phyloP scores from a whole-genome alignment of 2,797 vertebrate genomes.

The Melanotaenia boesemani region DNA sequence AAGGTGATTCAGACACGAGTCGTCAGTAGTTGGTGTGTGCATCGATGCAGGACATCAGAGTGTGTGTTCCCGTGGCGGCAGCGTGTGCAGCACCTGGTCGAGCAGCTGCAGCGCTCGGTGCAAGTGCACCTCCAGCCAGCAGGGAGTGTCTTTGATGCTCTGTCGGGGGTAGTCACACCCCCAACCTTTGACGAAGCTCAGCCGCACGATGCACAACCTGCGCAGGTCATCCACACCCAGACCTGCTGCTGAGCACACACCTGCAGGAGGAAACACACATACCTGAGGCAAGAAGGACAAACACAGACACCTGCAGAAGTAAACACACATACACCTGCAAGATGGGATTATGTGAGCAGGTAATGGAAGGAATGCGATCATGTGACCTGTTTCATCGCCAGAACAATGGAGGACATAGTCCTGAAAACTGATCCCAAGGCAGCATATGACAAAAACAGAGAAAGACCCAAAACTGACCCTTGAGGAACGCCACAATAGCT shows the following conservation, averaged over 20 bases:
- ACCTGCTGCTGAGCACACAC: constrained; percentile 76
- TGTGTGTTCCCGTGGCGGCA: constrained; percentile 70
- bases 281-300: background rate
- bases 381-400: no score
- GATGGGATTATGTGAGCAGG: background rate
- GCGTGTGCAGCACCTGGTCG: constrained; percentile 86
- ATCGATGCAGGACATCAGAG: constrained; percentile 29
- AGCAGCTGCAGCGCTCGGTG: constrained; percentile 86
- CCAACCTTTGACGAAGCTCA: constrained; percentile 89
- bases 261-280: constrained; percentile 50
- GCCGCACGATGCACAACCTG: constrained; percentile 82
- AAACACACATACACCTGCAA: no score
- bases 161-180: constrained; percentile 85
- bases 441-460: no score
- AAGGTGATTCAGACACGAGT: no score
- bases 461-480: no score
- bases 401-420: no score
- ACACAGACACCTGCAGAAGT: no score
- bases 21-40: background rate
- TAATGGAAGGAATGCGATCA: no score
- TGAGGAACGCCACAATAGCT: no score
- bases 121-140: constrained; percentile 87
- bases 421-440: no score
- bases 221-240: constrained; percentile 86
- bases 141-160: constrained; percentile 88